A percentile compares a stretch with the other conserved stretches of the same genome.
Conservation (phyloP, 2,113 vertebrate species). For the Chlorocebus sabaeus region DNA sequence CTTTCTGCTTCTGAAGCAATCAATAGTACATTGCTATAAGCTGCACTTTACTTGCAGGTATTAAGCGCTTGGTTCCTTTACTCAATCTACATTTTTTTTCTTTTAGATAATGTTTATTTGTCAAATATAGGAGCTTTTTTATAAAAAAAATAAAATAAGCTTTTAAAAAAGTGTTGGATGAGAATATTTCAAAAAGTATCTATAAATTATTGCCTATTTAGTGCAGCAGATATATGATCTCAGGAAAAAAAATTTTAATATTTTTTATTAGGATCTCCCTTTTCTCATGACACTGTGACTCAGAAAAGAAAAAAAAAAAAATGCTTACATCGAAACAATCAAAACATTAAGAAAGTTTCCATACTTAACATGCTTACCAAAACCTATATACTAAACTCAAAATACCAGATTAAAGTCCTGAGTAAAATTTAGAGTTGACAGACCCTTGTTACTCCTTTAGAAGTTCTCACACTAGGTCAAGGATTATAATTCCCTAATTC, state of each 20-base stretch:
- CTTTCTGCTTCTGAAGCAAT: conserved; percentile 77
- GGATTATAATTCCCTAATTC: neutral
- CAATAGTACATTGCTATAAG: conserved; percentile 80
- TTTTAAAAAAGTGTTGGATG: conserved; percentile 1
- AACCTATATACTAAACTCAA: neutral
- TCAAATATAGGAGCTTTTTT: conserved; percentile 43
- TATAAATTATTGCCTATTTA: neutral
- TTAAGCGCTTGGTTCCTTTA: conserved; percentile 78
- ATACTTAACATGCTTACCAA: neutral
- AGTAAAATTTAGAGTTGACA: conserved; percentile 49
- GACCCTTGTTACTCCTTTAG: neutral
- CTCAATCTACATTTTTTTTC: conserved; percentile 58
- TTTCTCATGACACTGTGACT: neutral
- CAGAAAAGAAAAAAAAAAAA: conserved; percentile 49
- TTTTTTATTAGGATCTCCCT: conserved; percentile 20
- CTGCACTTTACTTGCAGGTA: conserved; percentile 83
- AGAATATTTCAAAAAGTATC: conserved; percentile 23
- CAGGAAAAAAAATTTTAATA: neutral
- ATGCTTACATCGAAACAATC: neutral
- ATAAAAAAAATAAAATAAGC: conserved; percentile 47
- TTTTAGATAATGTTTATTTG: conserved; percentile 51
- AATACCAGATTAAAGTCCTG: neutral
- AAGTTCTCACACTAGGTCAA: conserved; percentile 7
- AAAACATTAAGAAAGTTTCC: neutral
- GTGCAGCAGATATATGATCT: neutral